Percentiles rank a stretch among this genome's conserved stretches.
Conservation (phyloP, 1,140 invertebrate genomes). For the Musca vetustissima region DNA sequence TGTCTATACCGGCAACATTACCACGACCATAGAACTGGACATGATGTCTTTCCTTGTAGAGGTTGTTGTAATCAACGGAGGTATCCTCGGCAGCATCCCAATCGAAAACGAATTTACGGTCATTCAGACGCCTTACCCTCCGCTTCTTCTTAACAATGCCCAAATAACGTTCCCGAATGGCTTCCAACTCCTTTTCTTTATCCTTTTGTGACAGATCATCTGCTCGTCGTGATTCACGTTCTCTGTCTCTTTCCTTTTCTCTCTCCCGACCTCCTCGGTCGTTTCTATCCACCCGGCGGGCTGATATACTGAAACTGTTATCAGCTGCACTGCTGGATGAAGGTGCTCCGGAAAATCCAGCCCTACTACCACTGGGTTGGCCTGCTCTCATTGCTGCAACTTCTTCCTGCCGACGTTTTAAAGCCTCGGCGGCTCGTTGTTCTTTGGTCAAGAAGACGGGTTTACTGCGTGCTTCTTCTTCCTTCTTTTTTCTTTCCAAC, state of each 20-base stretch:
- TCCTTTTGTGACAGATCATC: conserved; percentile 75
- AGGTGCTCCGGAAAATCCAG: conserved; percentile 8
- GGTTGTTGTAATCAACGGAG: conserved; percentile 93
- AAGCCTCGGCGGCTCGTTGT: conserved; percentile 85
- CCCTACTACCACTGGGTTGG: conserved; percentile 34
- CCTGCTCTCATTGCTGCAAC: conserved; percentile 65
- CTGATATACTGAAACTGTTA: conserved; percentile 32
- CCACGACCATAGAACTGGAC: conserved; percentile 97
- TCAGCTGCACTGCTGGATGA: conserved; percentile 7
- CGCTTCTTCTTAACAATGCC: conserved; percentile 93
- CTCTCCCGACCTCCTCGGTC: conserved; percentile 44
- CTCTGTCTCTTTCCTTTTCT: conserved; percentile 46
- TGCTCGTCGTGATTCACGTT: conserved; percentile 54
- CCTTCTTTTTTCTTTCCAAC: conserved; percentile 93
- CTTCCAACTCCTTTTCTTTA: conserved; percentile 88
- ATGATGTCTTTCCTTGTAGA: conserved; percentile 96
- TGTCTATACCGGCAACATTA: conserved; percentile 97
- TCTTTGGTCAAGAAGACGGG: conserved; percentile 97
- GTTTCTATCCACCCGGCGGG: conserved; percentile 36
- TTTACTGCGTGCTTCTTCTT: conserved; percentile 89
- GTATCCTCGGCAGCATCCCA: conserved; percentile 99
- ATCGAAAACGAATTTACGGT: conserved; percentile 99
- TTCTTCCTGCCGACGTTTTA: conserved; percentile 86
- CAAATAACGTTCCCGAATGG: conserved; percentile 94
- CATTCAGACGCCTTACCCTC: conserved; percentile 88